Evolutionary conservation across 1,140 invertebrate species (phyloP).

Genomic region (Drosophila ogumai): DNA sequence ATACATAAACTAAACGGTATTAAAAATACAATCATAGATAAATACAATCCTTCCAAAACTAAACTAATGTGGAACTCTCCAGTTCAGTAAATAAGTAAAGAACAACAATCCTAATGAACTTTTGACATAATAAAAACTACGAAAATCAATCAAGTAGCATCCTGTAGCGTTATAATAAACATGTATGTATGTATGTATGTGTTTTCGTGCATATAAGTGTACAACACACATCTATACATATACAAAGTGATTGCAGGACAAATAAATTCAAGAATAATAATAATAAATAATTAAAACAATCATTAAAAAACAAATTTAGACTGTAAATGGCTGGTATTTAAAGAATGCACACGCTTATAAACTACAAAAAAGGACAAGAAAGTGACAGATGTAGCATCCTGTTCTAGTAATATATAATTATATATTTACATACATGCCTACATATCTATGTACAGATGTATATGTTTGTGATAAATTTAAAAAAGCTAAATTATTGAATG

Average conservation of each 20-base stretch:
- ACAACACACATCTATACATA: slow-evolving; percentile 12
- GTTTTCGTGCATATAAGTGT: neutral
- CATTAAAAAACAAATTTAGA: neutral
- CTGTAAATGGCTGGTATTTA: neutral
- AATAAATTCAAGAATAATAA: neutral
- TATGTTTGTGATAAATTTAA: neutral
- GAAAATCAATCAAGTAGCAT: neutral
- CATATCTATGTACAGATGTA: no score
- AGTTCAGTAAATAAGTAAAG: no score
- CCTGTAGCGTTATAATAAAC: neutral
- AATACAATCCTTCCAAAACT: neutral
- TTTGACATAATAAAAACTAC: neutral
- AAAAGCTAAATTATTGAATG: neutral
- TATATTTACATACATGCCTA: no score
- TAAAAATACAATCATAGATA: neutral
- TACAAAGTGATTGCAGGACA: neutral
- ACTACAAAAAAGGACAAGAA: no score
- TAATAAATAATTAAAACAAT: neutral
- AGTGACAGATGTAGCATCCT: no score
- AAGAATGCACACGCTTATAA: no score
- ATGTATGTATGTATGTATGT: slow-evolving; percentile 1
- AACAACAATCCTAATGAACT: neutral
- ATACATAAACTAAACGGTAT: neutral
- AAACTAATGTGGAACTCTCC: neutral
- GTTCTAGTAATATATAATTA: no score